phyloP scores from a whole-genome alignment of 2,797 vertebrate genomes.

The Pipistrellus nathusii region DNA sequence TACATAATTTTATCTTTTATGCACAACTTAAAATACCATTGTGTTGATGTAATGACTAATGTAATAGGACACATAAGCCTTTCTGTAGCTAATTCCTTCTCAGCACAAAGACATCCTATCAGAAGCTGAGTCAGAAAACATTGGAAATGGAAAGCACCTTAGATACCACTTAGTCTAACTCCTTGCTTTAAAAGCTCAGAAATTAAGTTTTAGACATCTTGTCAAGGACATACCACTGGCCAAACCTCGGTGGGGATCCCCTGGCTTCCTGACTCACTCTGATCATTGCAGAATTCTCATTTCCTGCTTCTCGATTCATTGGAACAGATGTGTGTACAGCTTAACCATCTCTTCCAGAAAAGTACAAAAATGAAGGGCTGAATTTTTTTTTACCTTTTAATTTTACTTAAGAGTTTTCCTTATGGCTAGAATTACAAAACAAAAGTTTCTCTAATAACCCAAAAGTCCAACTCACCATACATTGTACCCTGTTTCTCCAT shows the following conservation, averaged over 20 bases:
- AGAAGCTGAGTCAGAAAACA: conserved; percentile 14
- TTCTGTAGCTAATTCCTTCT: not conserved
- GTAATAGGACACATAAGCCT: not conserved
- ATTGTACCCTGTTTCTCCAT: not conserved
- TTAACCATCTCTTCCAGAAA: not conserved
- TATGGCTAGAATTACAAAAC: not conserved
- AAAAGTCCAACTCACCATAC: not conserved
- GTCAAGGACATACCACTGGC: not conserved
- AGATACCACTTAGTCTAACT: not conserved
- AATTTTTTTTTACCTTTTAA: conserved; percentile 40
- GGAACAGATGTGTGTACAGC: not conserved
- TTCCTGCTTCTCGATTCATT: not conserved
- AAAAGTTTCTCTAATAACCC: not conserved
- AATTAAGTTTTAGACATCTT: not conserved
- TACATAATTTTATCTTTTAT: conserved; percentile 7
- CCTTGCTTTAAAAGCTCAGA: not conserved
- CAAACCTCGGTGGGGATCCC: not conserved
- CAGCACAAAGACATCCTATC: not conserved
- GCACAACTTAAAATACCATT: not conserved
- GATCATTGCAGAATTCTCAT: not conserved
- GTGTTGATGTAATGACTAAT: not conserved
- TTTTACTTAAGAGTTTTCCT: conserved; percentile 23
- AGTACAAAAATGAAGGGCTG: not conserved
- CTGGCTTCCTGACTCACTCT: not conserved
- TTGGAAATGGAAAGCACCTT: not conserved